Conservation (phyloP, 2,113 vertebrate species). For the Pandion haliaetus region DNA sequence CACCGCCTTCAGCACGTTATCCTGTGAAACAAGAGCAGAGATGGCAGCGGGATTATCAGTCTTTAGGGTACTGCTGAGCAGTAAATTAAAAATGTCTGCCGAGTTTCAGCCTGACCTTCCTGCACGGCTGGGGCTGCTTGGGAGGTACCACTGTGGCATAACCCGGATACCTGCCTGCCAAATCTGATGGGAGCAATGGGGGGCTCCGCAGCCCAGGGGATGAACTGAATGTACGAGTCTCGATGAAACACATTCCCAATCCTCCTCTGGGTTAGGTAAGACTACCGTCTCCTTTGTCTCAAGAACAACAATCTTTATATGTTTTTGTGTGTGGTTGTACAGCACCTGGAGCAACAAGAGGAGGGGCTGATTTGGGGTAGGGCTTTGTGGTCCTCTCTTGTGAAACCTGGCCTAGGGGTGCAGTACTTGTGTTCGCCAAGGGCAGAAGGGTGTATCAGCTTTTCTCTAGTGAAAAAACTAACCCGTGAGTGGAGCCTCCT, state of each 20-base stretch:
- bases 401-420: neutral
- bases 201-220: neutral
- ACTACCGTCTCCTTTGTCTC: neutral
- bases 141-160: neutral
- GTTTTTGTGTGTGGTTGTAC: neutral
- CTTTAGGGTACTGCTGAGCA: neutral
- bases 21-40: slow-evolving; percentile 44
- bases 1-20: neutral
- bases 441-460: neutral
- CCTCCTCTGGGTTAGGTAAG: neutral
- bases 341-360: neutral
- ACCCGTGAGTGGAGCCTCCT: neutral
- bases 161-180: neutral
- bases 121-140: neutral
- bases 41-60: neutral
- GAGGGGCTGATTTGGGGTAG: neutral
- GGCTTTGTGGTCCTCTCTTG: neutral
- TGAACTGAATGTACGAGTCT: neutral
- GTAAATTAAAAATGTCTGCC: slow-evolving; percentile 16
- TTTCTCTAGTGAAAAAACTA: neutral
- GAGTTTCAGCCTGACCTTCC: neutral
- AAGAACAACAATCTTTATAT: fast-evolving
- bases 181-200: neutral
- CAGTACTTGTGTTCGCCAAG: neutral
- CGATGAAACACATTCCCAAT: neutral